Percentiles rank a stretch among this genome's conserved stretches.
Conservation (phyloP, 2,797 vertebrate species). For the Sebastes jordani region DNA sequence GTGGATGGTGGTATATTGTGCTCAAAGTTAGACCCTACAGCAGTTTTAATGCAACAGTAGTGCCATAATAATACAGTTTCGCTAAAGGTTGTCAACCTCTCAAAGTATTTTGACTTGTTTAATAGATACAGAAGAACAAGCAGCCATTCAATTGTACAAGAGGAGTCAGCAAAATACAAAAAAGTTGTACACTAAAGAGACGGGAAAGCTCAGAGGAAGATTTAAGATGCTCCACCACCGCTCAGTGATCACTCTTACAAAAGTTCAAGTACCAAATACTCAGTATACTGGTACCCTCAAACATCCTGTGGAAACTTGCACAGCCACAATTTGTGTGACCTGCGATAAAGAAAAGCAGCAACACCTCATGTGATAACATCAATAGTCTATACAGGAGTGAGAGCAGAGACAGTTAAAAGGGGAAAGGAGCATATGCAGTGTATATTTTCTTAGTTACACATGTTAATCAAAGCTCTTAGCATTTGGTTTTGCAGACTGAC, state of each 20-base stretch:
- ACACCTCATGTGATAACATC: neutral
- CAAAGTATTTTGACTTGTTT: neutral
- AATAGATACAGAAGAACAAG: neutral
- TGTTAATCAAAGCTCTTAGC: neutral
- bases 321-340: neutral
- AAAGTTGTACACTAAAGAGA: neutral
- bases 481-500: neutral
- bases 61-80: neutral
- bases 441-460: neutral
- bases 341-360: neutral
- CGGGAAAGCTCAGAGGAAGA: neutral
- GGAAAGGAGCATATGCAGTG: neutral
- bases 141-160: neutral
- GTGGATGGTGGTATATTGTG: neutral
- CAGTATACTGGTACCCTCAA: neutral
- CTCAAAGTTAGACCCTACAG: neutral
- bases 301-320: neutral
- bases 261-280: neutral
- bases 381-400: neutral
- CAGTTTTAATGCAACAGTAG: neutral
- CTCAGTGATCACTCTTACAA: neutral
- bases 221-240: neutral
- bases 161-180: neutral
- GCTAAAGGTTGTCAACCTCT: neutral
- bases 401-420: neutral